Evolutionary conservation across 2,888 invertebrate genomes (phyloP).

Genomic region (Polydrusus tereticollis): DNA sequence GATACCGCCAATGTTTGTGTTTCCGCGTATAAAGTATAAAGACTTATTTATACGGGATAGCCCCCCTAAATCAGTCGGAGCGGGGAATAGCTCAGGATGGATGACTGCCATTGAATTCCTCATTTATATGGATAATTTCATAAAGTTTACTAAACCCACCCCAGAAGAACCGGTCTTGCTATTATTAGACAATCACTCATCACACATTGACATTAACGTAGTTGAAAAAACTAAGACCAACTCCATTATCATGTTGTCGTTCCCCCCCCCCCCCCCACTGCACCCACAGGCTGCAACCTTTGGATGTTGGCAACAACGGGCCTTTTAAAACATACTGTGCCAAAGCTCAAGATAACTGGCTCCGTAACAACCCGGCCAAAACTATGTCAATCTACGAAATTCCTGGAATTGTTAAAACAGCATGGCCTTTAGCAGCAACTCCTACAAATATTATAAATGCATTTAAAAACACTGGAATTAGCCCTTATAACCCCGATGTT

Average conservation of each 20-base stretch:
- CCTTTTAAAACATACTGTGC: conserved; percentile 37
- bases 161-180: conserved; percentile 21
- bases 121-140: conserved; percentile 14
- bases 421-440: conserved; percentile 44
- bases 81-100: conserved; percentile 3
- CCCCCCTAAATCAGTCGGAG: neutral
- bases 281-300: too few relatives aligned
- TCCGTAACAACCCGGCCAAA: conserved; percentile 48
- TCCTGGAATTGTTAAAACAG: conserved; percentile 53
- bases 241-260: conserved; percentile 6
- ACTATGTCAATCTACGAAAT: too few relatives aligned
- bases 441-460: conserved; percentile 1
- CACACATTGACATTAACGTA: conserved; percentile 27
- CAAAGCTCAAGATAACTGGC: conserved; percentile 11
- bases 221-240: conserved; percentile 50
- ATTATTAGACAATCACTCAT: conserved; percentile 27
- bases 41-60: neutral
- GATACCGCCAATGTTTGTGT: conserved; percentile 16
- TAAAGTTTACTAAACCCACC: conserved; percentile 8
- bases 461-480: neutral
- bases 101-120: neutral
- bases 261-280: conserved; percentile 36
- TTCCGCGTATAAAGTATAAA: neutral
- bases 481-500: neutral
- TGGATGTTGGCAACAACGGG: conserved; percentile 51